These are phyloP conservation scores for Heteropelma amictum DNA, from an alignment of 2,888 invertebrate species.

Conservation along the genomic window DNA sequence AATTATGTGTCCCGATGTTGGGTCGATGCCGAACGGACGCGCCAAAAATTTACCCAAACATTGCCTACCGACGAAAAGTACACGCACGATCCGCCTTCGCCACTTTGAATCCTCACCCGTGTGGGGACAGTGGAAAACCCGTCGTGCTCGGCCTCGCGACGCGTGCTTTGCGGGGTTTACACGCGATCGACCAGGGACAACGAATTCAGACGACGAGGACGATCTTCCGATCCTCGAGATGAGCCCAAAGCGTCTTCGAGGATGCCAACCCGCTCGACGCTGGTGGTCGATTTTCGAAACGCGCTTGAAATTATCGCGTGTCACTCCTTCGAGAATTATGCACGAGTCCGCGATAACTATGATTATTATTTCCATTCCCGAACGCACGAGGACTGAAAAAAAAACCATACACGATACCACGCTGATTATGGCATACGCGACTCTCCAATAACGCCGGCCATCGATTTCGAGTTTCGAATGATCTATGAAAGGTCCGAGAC, in stretches of 20 bases:
- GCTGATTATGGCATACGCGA: too few relatives aligned
- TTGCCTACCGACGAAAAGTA: not conserved
- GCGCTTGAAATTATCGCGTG: not conserved
- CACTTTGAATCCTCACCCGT: too few relatives aligned
- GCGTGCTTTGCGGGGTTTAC: not conserved
- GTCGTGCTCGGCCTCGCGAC: conserved; percentile 11
- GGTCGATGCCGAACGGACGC: conserved; percentile 65
- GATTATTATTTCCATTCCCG: not conserved
- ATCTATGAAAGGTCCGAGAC: too few relatives aligned
- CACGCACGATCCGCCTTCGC: conserved; percentile 9
- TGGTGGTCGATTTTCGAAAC: conserved; percentile 4
- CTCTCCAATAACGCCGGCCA: too few relatives aligned
- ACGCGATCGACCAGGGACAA: conserved; percentile 26
- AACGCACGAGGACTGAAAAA: too few relatives aligned
- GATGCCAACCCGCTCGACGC: not conserved
- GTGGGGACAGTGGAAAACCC: too few relatives aligned
- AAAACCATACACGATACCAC: too few relatives aligned
- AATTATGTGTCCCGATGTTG: conserved; percentile 74
- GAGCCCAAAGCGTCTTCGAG: not conserved
- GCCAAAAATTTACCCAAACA: conserved; percentile 67
- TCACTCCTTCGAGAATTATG: not conserved
- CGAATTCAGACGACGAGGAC: conserved; percentile 25
- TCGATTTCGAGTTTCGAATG: too few relatives aligned
- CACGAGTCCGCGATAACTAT: not conserved
- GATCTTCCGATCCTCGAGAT: conserved; percentile 9